A percentile compares a stretch with the other conserved stretches of the same genome.
These are phyloP conservation scores for Hephaestus fuliginosus DNA, from an alignment of 2,797 vertebrate species.

Conservation along the genomic window DNA sequence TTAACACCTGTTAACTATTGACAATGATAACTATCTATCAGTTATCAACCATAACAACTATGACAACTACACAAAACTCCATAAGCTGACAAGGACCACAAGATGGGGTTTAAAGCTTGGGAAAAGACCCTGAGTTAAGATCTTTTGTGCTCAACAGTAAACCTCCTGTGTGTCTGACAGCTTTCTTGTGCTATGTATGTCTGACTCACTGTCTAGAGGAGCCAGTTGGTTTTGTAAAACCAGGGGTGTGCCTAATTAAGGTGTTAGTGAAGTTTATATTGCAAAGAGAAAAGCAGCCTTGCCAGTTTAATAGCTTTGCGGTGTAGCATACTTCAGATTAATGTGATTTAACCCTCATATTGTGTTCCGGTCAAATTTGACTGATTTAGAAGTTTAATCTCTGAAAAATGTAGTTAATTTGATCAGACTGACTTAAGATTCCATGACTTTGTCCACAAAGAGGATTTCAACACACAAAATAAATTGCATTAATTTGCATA, in stretches of 20 bases:
- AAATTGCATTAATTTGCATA: too few species aligned
- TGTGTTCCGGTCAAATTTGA: too few species aligned
- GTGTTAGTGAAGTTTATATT: too few species aligned
- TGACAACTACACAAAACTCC: too few species aligned
- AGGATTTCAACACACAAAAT: too few species aligned
- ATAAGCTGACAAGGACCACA: too few species aligned
- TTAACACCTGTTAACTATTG: neutral
- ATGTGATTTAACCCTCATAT: neutral
- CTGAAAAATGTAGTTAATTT: too few species aligned
- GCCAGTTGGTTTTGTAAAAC: neutral
- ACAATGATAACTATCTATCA: neutral
- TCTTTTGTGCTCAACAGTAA: neutral
- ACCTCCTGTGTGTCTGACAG: neutral
- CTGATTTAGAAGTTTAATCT: neutral
- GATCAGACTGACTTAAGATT: too few species aligned
- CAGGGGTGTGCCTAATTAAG: neutral
- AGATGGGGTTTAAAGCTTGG: too few species aligned
- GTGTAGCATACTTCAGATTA: neutral
- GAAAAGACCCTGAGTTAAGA: neutral
- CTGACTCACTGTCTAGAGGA: neutral
- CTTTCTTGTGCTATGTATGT: neutral
- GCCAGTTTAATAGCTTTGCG: neutral
- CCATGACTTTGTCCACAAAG: too few species aligned
- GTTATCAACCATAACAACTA: neutral
- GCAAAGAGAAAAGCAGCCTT: neutral